These are phyloP conservation scores for Falco naumanni DNA, from an alignment of 2,797 vertebrate species.

Conservation along the genomic window DNA sequence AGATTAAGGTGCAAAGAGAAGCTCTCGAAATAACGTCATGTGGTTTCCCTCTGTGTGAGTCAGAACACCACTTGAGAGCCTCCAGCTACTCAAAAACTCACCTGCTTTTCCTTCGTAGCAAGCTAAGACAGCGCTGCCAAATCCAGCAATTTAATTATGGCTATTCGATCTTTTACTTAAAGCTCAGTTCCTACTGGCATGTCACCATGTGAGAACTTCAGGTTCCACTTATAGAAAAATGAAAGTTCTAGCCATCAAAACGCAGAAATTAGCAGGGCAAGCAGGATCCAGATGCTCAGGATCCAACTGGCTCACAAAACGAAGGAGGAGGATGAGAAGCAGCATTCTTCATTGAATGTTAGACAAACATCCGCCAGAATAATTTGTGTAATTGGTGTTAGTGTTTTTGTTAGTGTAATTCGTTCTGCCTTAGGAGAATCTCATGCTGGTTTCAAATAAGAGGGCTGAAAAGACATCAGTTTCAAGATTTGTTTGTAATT, in stretches of 20 bases:
- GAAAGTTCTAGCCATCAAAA: background rate
- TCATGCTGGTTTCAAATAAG: background rate
- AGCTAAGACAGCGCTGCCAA: background rate
- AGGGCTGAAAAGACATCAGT: background rate
- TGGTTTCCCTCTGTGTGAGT: background rate
- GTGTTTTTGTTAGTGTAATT: background rate
- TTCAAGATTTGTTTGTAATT: conserved; percentile 20
- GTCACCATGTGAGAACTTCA: background rate
- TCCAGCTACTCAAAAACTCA: background rate
- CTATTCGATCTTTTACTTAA: background rate
- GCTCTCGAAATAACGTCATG: background rate
- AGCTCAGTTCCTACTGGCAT: background rate
- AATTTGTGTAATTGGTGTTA: background rate
- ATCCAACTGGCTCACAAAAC: background rate
- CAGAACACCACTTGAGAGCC: background rate
- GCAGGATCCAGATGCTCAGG: background rate
- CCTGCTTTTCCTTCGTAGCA: background rate
- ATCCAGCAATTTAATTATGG: background rate
- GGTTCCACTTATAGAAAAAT: background rate
- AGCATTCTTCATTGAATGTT: background rate
- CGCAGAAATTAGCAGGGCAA: background rate
- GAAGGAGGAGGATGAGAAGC: background rate
- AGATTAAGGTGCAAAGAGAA: background rate
- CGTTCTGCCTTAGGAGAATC: background rate
- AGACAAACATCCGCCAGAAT: background rate